phyloP scores from a whole-genome alignment of 2,888 invertebrate genomes.

The Adineta ricciae region DNA sequence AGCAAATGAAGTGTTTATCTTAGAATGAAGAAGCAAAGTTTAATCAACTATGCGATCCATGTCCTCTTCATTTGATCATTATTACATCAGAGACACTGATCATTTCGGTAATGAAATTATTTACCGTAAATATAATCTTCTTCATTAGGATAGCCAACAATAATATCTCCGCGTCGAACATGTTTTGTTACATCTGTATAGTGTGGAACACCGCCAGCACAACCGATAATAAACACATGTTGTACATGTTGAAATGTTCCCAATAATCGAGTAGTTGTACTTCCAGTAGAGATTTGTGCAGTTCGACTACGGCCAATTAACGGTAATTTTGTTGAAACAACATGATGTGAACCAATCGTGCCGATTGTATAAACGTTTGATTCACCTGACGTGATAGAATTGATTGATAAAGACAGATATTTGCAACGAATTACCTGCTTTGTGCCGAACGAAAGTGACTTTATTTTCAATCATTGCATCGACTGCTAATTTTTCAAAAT shows the following conservation, averaged over 20 bases:
- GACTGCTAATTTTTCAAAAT: conserved; percentile 50
- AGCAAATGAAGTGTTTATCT: not conserved
- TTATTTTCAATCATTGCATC: conserved; percentile 52
- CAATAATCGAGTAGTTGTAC: conserved; percentile 47
- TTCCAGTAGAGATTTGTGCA: conserved; percentile 49
- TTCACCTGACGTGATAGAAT: too few relatives aligned
- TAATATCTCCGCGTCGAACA: conserved; percentile 64
- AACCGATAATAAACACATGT: conserved; percentile 86
- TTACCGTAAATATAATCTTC: conserved; percentile 33
- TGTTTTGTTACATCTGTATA: conserved; percentile 85
- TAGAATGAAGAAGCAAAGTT: not conserved
- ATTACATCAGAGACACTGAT: not conserved
- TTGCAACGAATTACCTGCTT: conserved; percentile 43
- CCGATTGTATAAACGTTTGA: conserved; percentile 96
- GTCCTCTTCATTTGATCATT: not conserved
- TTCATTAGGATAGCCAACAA: conserved; percentile 41
- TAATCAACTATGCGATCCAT: not conserved
- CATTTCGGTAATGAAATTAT: not conserved
- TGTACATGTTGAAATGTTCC: conserved; percentile 86
- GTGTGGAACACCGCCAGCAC: conserved; percentile 91
- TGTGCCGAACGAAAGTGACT: conserved; percentile 49
- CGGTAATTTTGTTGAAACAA: conserved; percentile 92
- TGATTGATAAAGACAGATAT: too few relatives aligned
- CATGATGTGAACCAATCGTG: conserved; percentile 83
- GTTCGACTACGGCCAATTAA: conserved; percentile 62